Evolutionary conservation across 1,140 invertebrate species (phyloP).

Genomic region (Theocolax elegans): DNA sequence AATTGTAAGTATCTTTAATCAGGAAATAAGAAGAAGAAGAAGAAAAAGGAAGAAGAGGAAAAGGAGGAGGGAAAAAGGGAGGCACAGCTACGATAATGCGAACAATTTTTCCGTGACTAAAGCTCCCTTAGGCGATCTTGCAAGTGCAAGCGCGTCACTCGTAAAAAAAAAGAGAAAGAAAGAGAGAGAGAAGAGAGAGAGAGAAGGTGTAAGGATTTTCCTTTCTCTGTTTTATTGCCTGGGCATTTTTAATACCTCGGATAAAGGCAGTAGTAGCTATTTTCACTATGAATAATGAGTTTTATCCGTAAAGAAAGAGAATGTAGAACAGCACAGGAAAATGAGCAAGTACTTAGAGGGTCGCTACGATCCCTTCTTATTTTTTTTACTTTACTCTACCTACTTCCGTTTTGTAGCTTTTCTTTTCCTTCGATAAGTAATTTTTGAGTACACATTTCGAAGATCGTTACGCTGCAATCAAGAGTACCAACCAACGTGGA

Average conservation of each 20-base stretch:
- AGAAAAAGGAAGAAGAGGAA: too few relatives aligned
- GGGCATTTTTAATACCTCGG: constrained; percentile 27
- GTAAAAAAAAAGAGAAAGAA: constrained; percentile 9
- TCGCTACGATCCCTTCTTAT: background rate
- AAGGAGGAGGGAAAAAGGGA: too few relatives aligned
- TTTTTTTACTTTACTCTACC: background rate
- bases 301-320: too few relatives aligned
- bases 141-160: background rate
- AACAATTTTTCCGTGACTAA: constrained; percentile 20
- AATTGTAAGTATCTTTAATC: too few relatives aligned
- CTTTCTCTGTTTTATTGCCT: constrained; percentile 19
- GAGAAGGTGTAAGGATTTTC: constrained; percentile 10
- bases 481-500: too few relatives aligned
- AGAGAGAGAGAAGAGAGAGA: too few relatives aligned
- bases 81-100: constrained; percentile 12
- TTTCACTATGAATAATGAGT: constrained; percentile 31
- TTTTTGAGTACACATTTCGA: too few relatives aligned
- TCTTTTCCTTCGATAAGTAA: too few relatives aligned
- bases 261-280: constrained; percentile 27
- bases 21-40: too few relatives aligned
- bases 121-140: background rate
- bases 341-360: background rate
- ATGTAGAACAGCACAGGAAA: too few relatives aligned
- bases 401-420: background rate
- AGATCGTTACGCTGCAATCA: too few relatives aligned